Conservation (phyloP, 2,113 vertebrate species). For the Toxostoma redivivum region DNA sequence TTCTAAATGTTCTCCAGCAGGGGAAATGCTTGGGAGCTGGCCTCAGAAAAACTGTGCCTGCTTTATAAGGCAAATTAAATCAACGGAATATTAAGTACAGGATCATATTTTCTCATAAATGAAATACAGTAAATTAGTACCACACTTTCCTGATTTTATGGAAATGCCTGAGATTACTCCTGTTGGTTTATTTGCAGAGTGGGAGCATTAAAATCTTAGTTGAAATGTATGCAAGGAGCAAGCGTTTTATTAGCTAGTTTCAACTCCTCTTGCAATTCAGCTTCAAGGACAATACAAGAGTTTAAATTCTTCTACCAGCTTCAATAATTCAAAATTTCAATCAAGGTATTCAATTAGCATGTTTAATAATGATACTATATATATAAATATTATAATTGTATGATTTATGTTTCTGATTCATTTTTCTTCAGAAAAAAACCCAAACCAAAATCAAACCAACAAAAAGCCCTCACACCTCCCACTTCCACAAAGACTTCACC, state of each 20-base stretch:
- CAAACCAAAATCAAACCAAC: neutral
- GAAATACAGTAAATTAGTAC: neutral
- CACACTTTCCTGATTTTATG: neutral
- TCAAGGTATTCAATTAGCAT: neutral
- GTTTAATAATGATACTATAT: neutral
- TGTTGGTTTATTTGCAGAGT: neutral
- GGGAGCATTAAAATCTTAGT: neutral
- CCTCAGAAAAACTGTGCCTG: neutral
- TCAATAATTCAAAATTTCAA: neutral
- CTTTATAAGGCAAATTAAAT: neutral
- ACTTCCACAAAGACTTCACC: fast-evolving
- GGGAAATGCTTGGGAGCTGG: neutral
- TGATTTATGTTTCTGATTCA: neutral
- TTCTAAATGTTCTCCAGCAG: neutral
- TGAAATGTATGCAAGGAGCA: neutral
- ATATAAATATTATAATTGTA: neutral
- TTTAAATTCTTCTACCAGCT: neutral
- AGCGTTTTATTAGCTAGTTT: neutral
- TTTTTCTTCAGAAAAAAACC: neutral
- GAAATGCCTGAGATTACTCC: neutral
- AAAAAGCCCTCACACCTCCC: fast-evolving
- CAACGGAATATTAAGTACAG: neutral
- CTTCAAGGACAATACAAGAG: neutral
- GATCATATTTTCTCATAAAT: neutral
- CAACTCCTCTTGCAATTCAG: neutral